A percentile compares a stretch with the other conserved stretches of the same genome.
Conservation (phyloP, 2,888 invertebrate species). For the Drosophila affinis region DNA sequence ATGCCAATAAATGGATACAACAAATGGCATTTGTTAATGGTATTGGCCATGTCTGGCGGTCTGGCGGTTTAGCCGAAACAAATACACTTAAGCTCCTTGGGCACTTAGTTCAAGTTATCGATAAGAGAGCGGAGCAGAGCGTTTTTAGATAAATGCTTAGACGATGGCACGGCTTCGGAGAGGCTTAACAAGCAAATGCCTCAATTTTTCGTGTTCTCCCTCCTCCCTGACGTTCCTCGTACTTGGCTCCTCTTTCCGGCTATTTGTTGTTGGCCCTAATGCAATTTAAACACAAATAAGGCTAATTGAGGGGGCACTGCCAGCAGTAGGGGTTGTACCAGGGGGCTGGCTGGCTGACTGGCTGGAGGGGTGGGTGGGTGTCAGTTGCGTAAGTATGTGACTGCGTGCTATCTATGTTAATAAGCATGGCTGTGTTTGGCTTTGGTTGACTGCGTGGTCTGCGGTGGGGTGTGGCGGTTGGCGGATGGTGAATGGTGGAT, state of each 20-base stretch:
- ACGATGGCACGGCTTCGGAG: constrained; percentile 57
- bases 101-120: constrained; percentile 52
- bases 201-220: constrained; percentile 47
- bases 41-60: constrained; percentile 43
- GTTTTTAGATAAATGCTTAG: constrained; percentile 65
- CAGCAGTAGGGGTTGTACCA: background rate
- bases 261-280: constrained; percentile 46
- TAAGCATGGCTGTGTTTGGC: constrained; percentile 68
- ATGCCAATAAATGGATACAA: constrained; percentile 18
- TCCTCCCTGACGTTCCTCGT: constrained; percentile 16
- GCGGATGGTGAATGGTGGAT: constrained; percentile 19
- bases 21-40: constrained; percentile 54
- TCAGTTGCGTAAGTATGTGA: constrained; percentile 32
- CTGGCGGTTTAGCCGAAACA: constrained; percentile 49
- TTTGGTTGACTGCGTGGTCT: constrained; percentile 62
- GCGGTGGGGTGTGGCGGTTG: constrained; percentile 33
- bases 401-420: constrained; percentile 58
- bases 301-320: constrained; percentile 61
- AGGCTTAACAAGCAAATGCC: constrained; percentile 59
- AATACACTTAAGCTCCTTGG: constrained; percentile 56
- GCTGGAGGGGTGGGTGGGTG: constrained; percentile 19
- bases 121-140: constrained; percentile 46
- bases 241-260: constrained; percentile 40
- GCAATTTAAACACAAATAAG: constrained; percentile 75
- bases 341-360: constrained; percentile 1